These are phyloP conservation scores for Eurosta solidaginis DNA, from an alignment of 1,140 invertebrate genomes.

Conservation along the genomic window DNA sequence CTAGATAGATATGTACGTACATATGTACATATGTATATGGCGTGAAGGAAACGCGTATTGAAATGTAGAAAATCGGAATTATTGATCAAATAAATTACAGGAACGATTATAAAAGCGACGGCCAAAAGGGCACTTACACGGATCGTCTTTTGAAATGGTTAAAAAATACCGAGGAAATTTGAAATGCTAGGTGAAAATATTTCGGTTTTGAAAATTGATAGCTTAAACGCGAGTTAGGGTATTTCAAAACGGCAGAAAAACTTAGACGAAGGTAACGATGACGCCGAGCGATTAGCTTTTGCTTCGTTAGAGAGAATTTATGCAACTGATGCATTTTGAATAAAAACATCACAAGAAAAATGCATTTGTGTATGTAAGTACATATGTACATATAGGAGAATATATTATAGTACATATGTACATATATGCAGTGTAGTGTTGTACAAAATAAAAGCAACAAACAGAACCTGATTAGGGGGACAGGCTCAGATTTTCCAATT, in stretches of 20 bases:
- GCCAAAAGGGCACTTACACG: background rate
- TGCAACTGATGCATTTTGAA: slow-evolving; percentile 22
- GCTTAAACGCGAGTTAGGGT: background rate
- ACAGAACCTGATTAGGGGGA: too few species aligned
- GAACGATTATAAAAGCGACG: background rate
- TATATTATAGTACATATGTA: background rate
- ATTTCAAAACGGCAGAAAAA: background rate
- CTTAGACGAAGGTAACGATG: background rate
- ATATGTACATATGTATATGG: background rate
- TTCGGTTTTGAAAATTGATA: too few species aligned
- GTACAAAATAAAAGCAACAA: too few species aligned
- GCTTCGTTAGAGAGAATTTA: background rate
- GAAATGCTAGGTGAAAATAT: background rate
- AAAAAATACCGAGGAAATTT: background rate
- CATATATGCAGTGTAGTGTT: background rate
- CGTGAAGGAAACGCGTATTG: slow-evolving; percentile 3
- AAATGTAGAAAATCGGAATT: slow-evolving; percentile 8
- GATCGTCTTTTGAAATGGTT: too few species aligned
- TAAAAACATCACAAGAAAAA: background rate
- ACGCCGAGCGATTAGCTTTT: background rate
- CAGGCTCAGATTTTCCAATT: too few species aligned
- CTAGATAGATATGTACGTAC: background rate
- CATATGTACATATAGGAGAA: background rate
- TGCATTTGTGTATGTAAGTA: background rate
- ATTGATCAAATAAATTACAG: slow-evolving; percentile 27